These are phyloP conservation scores for Pyrochroa serraticornis DNA, from an alignment of 2,888 invertebrate genomes.

Conservation along the genomic window DNA sequence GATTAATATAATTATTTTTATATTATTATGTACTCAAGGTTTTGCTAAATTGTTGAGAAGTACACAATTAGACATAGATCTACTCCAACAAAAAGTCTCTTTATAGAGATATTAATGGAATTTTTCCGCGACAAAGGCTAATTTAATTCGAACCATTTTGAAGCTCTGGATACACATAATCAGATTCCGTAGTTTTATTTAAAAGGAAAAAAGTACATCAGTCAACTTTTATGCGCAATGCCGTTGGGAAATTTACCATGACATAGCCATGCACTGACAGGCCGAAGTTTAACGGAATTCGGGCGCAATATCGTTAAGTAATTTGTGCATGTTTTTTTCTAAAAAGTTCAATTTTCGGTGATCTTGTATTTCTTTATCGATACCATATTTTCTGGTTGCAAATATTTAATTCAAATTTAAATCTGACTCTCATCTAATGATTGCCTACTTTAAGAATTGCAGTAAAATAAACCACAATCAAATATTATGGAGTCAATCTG, in stretches of 20 bases:
- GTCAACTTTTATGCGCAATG: constrained; percentile 14
- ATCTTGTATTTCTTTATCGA: too few relatives aligned
- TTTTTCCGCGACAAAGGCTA: constrained; percentile 7
- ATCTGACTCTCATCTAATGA: too few relatives aligned
- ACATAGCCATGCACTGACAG: constrained; percentile 1
- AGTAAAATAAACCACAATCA: too few relatives aligned
- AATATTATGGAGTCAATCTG: too few relatives aligned
- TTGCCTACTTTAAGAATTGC: too few relatives aligned
- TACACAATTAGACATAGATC: too few relatives aligned
- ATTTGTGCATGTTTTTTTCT: not conserved
- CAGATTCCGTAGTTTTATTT: constrained; percentile 13
- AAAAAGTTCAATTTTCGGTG: too few relatives aligned
- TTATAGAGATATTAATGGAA: constrained; percentile 7
- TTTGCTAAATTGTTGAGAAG: too few relatives aligned
- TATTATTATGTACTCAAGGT: too few relatives aligned
- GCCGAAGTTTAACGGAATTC: constrained; percentile 1
- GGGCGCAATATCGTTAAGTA: constrained; percentile 10
- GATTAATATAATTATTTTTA: too few relatives aligned
- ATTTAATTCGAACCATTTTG: constrained; percentile 8
- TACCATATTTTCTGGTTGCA: too few relatives aligned
- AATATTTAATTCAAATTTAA: too few relatives aligned
- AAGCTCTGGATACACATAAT: constrained; percentile 7
- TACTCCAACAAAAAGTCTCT: not conserved
- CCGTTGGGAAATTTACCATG: constrained; percentile 19
- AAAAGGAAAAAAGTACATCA: constrained; percentile 8